Base-by-base conservation (phyloP, 1,140 invertebrate species). In the Drosophila lacteicornis region DNA sequence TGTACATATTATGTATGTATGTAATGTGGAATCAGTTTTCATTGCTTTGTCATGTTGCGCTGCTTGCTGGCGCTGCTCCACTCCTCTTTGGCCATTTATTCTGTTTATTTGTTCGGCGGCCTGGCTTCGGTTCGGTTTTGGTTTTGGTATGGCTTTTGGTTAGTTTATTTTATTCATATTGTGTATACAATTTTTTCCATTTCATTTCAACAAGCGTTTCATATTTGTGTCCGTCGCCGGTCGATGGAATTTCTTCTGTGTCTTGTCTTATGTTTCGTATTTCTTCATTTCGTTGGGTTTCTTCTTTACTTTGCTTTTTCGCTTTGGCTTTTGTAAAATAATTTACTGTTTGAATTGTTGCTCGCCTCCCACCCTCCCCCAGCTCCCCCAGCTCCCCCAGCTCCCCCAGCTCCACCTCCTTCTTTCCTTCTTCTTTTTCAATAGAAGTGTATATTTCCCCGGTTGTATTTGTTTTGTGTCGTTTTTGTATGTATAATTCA, bases 291-390 rank as follows among this genome's bases (percentile, higher is more conserved):
- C 25, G 11, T 51, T 73, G 50, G n/a, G 36, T 75, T 61, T 50
- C 67, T 81, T 81, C 69, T 69, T 75, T 69, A 55, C 19, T 46
- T 63, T 71, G 53, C 58, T 63, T 62, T 22, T 62, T 66, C 3
- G 57, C 25, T 40, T 66, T 56, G 61, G 84, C 84, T 81, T 88
- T 88, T 88, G 86, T 90, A 84, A 90, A 88, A 90, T 84, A 90
- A 85, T 90, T 88, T 88, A 88, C 85, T 81, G 85, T 88, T 88
- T 81, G 78, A 90, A 88, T 84, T 88, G 81, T 61, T 85, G 78
- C 79, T 70, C 81, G 69, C 80, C 70, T 74, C 27, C 36, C 53
- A 56, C 36, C 43, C 57, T 59, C 15, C 27, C n/a, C 50, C 33
- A 19, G 4, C 33, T 27, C 15, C 27, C n/a, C 50, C 40, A 19